These are phyloP conservation scores for Cantharis nigra DNA, from an alignment of 2,888 invertebrate genomes.

Conservation along the genomic window DNA sequence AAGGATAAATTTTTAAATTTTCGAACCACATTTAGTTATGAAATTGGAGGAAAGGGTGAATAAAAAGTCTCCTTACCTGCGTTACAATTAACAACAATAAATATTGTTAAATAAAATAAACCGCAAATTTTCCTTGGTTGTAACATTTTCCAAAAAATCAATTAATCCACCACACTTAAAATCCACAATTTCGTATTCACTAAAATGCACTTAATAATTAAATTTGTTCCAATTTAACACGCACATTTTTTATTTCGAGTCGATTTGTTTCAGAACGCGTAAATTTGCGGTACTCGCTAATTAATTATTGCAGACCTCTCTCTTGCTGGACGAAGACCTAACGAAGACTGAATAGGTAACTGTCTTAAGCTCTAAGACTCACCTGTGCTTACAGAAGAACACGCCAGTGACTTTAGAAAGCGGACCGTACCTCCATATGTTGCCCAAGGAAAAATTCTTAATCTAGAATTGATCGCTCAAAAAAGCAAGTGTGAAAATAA, in stretches of 20 bases:
- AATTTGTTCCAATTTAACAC: neutral
- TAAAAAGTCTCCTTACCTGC: conserved; percentile 32
- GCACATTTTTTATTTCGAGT: neutral
- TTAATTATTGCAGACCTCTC: conserved; percentile 3
- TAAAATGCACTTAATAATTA: neutral
- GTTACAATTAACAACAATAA: conserved; percentile 30
- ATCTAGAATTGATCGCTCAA: neutral
- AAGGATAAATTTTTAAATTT: neutral
- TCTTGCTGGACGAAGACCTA: conserved; percentile 33
- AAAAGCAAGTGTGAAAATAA: neutral
- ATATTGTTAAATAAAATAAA: conserved; percentile 26
- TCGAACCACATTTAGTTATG: neutral
- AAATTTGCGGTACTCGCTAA: neutral
- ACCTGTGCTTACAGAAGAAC: conserved; percentile 37
- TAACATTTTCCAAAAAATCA: conserved; percentile 26
- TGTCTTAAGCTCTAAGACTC: conserved; percentile 34
- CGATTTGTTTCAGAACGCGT: neutral
- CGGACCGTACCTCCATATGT: conserved; percentile 26
- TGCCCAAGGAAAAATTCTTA: conserved; percentile 2
- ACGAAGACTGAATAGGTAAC: conserved; percentile 36
- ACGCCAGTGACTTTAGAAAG: conserved; percentile 37
- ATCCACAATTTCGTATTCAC: neutral
- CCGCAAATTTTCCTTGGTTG: conserved; percentile 33
- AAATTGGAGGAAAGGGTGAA: neutral
- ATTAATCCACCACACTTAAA: neutral